These are phyloP conservation scores for Pardalotus punctatus DNA, from an alignment of 2,113 vertebrate species.

Conservation along the genomic window DNA sequence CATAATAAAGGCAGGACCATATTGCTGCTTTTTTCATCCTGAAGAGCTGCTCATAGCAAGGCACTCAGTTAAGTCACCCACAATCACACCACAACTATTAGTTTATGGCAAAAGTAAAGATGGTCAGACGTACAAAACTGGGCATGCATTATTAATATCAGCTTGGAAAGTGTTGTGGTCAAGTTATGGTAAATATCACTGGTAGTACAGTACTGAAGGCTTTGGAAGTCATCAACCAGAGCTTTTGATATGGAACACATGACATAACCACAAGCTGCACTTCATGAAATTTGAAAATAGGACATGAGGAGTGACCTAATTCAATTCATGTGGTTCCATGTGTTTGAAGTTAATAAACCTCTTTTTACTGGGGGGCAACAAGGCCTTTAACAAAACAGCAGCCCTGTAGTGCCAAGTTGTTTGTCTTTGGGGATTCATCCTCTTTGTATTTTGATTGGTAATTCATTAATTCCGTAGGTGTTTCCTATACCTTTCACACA, in stretches of 20 bases:
- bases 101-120: constrained; percentile 67
- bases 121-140: constrained; percentile 38
- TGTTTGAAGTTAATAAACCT: constrained; percentile 75
- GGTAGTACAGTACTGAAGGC: constrained; percentile 47
- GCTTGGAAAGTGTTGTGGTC: constrained; percentile 55
- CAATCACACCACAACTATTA: constrained; percentile 67
- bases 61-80: constrained; percentile 56
- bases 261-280: constrained; percentile 71
- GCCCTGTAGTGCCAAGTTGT: constrained; percentile 44
- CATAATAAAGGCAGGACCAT: background rate
- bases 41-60: constrained; percentile 10
- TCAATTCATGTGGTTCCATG: constrained; percentile 79
- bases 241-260: constrained; percentile 70
- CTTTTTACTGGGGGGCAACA: constrained; percentile 57
- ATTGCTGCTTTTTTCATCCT: constrained; percentile 5
- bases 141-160: constrained; percentile 62
- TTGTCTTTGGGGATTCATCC: constrained; percentile 67
- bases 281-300: constrained; percentile 86
- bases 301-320: constrained; percentile 83
- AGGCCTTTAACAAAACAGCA: constrained; percentile 66
- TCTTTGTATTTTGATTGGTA: constrained; percentile 68
- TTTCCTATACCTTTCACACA: constrained; percentile 34
- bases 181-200: constrained; percentile 53
- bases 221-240: constrained; percentile 68
- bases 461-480: constrained; percentile 44